Evolutionary conservation across 2,888 invertebrate genomes (phyloP), one percentile per base, ranked within the genome.

Genomic region (Caenorhabditis sp.): DNA sequence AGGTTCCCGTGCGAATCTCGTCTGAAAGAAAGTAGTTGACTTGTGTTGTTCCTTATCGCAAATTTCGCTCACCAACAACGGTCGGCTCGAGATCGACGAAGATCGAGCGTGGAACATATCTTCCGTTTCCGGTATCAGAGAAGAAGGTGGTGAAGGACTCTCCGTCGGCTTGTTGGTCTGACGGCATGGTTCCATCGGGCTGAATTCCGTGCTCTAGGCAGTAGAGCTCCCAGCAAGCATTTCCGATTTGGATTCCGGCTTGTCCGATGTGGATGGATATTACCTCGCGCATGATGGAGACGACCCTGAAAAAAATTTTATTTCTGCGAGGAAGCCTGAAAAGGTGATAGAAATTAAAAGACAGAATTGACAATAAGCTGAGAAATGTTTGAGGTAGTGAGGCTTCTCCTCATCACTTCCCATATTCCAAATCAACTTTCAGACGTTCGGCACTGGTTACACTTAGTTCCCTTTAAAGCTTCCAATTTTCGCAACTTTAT

Each of bases 1-100:
- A 93, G 90, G 96, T 96, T 92, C 97, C 97, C 81, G 96, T 96
- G 91, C 96, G 95, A 88, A 96, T 96, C 94, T 96, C 96, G 76
- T 89, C 89, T 89, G 59, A 49, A 88, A 73, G 19, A 4, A 35
- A 35, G n/a, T n/a, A n/a, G 12, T 35, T 12, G 4, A 41, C 7
- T 22, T 7, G 1, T 41, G 22, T 12, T 19, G 0, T n/a, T 14
- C 7, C 4, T 38, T 14, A 19, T n/a, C 19, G 3, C 31, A 7
- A 31, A 31, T 31, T 4, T 6, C 5, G 31, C 4, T 31, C 31
- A 88, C 89, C 90, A 64, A 90, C 88, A 54, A 90, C 90, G 56
- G 90, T 90, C 24, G 90, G 90, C 86, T 90, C 90, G 54, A 90
- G 82, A 84, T 90, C 90, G 61, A 90, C 89, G 84, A 90, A 89